Base-by-base conservation (phyloP, 2,888 invertebrate species). In the Oscheius myriophilus region DNA sequence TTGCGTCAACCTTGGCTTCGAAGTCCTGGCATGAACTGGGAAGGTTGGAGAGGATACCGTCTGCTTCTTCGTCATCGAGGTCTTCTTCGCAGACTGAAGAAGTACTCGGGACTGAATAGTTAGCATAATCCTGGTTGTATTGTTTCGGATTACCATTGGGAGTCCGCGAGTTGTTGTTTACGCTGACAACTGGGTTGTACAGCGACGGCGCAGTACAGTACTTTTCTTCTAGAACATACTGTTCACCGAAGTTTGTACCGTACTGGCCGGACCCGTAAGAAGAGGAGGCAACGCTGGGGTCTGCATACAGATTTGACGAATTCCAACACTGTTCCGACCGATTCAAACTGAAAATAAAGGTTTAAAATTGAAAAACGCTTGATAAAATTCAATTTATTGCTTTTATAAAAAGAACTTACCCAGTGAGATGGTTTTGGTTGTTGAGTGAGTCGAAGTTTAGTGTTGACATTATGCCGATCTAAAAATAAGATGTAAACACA, bases 231-330 rank as follows among this genome's bases (percentile, higher is more conserved):
- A 51, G 33, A 23, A 14, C 53, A 25, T 9, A 53, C 12, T 52
- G 25, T 12, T 65, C 57, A 53, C n/a, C 43, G 9, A 65, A 53
- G 49, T 23, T n/a, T 6, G 53, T 53, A 53, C 45, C 33, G 46
- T 23, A 55, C 65, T 65, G 65, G 33, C 55, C 55, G 49, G 65
- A 65, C 65, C 65, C 65, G 65, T 65, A 65, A 54, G 65, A 65
- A 43, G 65, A 55, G 46, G 49, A 46, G 39, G 54, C 49, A 23
- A 65, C 45, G 57, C 55, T 55, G 41, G 65, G 43, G 23, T 65
- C 65, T 25, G 65, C 42, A 42, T 42, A 65, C 53, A 63, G 52
- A 54, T 63, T 63, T 42, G 63, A 63, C 54, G 52, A 16, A 39
- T 54, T 54, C 63, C 54, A 63, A 62, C 62, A 18, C 45, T 52